Conservation (phyloP, 1,140 invertebrate species). For the Psilanteris sp. region DNA sequence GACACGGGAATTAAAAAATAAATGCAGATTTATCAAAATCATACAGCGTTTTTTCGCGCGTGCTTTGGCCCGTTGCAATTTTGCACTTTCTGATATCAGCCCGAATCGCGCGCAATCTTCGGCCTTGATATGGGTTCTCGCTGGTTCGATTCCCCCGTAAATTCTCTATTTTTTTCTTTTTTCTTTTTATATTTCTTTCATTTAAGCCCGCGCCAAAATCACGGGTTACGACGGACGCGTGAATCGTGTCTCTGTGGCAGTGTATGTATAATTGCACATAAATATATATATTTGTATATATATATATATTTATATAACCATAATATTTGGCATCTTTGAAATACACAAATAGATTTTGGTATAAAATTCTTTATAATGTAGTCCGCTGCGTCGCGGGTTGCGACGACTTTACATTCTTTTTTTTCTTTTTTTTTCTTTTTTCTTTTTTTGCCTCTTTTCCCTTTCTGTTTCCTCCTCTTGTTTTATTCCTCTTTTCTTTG, state of each 20-base stretch:
- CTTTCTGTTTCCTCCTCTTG: conserved; percentile 8
- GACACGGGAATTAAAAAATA: conserved; percentile 49
- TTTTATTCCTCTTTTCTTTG: conserved; percentile 3
- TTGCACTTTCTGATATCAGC: conserved; percentile 39
- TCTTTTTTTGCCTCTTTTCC: conserved; percentile 10
- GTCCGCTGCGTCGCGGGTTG: conserved; percentile 32
- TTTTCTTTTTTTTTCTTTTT: background rate
- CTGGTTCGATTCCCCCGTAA: too few species aligned
- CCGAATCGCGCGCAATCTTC: conserved; percentile 36
- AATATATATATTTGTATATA: conserved; percentile 72
- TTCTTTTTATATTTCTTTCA: conserved; percentile 1
- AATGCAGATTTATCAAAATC: conserved; percentile 45
- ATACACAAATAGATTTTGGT: conserved; percentile 85
- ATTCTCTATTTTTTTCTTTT: background rate
- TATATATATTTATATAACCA: conserved; percentile 80
- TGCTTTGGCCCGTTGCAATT: conserved; percentile 23
- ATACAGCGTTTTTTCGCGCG: conserved; percentile 32
- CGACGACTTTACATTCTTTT: conserved; percentile 34
- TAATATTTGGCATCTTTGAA: conserved; percentile 84
- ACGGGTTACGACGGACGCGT: conserved; percentile 43
- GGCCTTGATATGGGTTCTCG: too few species aligned
- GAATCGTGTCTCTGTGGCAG: conserved; percentile 55
- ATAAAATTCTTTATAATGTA: conserved; percentile 77
- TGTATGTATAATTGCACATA: conserved; percentile 61
- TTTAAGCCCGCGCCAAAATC: conserved; percentile 30